A percentile compares a stretch with the other conserved stretches of the same genome.
phyloP scores from a whole-genome alignment of 2,888 invertebrate species.

The Agonopterix arenella region DNA sequence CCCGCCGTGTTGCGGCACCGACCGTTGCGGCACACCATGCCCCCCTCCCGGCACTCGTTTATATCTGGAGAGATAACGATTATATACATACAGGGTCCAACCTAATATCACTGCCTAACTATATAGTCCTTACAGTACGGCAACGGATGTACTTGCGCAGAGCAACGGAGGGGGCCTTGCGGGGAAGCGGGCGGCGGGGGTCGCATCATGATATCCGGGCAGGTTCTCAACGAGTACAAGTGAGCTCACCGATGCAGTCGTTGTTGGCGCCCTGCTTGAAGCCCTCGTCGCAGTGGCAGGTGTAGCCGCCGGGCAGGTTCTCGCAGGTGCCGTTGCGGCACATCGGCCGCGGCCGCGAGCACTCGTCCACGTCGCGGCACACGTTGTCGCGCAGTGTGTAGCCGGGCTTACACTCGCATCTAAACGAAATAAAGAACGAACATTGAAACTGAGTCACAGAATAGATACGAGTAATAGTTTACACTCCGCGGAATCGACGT shows the following conservation, averaged over 20 bases:
- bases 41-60: conserved; percentile 90
- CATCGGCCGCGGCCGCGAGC: conserved; percentile 81
- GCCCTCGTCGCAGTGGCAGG: conserved; percentile 85
- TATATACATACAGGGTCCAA: too few relatives aligned
- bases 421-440: conserved; percentile 12
- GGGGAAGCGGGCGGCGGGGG: too few relatives aligned
- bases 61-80: conserved; percentile 68
- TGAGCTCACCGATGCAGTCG: conserved; percentile 82
- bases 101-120: too few relatives aligned
- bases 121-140: too few relatives aligned
- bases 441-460: neutral
- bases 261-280: conserved; percentile 87
- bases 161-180: too few relatives aligned
- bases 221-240: too few relatives aligned
- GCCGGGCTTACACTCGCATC: conserved; percentile 85
- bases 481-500: too few relatives aligned
- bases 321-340: conserved; percentile 88
- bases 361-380: conserved; percentile 86
- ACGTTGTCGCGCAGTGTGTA: conserved; percentile 78
- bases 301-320: conserved; percentile 82
- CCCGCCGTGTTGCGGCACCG: conserved; percentile 88
- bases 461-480: too few relatives aligned
- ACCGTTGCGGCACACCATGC: conserved; percentile 91
- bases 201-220: too few relatives aligned
- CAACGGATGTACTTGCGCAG: too few relatives aligned